Base-by-base conservation (phyloP, 2,797 vertebrate species). In the Pampus argenteus region DNA sequence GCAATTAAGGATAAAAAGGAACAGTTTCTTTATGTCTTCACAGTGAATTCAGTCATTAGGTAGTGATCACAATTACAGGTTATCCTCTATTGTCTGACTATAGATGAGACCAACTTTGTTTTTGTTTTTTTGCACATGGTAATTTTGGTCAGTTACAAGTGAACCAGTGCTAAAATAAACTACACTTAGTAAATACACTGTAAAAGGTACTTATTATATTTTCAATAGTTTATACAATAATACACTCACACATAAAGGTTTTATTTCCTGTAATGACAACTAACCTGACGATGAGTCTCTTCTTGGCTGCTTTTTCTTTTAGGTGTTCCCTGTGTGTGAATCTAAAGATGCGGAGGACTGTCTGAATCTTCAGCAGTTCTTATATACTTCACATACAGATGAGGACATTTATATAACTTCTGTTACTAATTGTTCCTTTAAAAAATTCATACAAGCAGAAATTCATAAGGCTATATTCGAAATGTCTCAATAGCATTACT, bases 401-500 rank as follows among this genome's bases (percentile, higher is more conserved):
- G 45, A 84, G n/a, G 57, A 52, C 51, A 49, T 71, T n/a, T 85
- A 86, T 82, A 89, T 59, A 76, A 60, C 74, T 25, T 47, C 50
- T 56, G 20, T 67, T 11, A 22, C 9, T 40, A 26, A 57, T 20
- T 42, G 9, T 83, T 79, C 83, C 59, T 64, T 36, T 40, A 15
- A 40, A 40, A 15, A 40, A 40, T 40, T 17, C 5, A 40, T 40
- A 7, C 38, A 17, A 17, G 38, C 38, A 40, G 14, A 40, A 40
- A 40, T 17, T 40, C 14, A 40, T 40, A 3, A 13, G 6, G n/a
- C n/a, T 15, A 17, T 17, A 9, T 23, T 56, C 5, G 15, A 38
- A n/a, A 44, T 42, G 13, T 62, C 2, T 62, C 26, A 34, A 17
- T 18, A 23, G 28, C 20, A 62, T 23, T 3, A 34, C n/a, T 23